Evolutionary conservation across 2,797 vertebrate genomes (phyloP).

Genomic region (Sebastes taczanowskii): DNA sequence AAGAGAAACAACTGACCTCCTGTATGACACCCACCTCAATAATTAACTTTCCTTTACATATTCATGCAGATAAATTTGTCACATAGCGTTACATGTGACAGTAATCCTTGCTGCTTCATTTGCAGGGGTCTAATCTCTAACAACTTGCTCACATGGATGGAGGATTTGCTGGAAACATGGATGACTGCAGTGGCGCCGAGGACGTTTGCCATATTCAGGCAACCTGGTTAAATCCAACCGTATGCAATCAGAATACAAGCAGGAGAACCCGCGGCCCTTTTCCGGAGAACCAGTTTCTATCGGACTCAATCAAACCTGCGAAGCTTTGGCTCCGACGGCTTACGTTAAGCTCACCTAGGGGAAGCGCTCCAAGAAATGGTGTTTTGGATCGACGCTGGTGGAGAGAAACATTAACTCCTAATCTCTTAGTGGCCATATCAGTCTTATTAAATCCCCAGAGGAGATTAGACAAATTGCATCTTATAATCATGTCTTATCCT

Average conservation of each 20-base stretch:
- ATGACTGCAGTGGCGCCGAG: conserved; percentile 27
- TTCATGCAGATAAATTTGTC: conserved; percentile 56
- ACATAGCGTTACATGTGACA: conserved; percentile 59
- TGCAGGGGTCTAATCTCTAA: conserved; percentile 68
- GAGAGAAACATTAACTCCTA: conserved; percentile 65
- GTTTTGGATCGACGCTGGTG: conserved; percentile 47
- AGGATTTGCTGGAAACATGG: conserved; percentile 65
- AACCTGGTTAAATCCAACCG: conserved; percentile 58
- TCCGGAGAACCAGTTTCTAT: conserved; percentile 36
- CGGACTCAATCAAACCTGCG: conserved; percentile 53
- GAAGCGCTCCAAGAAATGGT: conserved; percentile 65
- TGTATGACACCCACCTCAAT: conserved; percentile 57
- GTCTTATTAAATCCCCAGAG: conserved; percentile 69
- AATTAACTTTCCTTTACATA: conserved; percentile 60
- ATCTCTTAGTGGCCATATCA: conserved; percentile 73
- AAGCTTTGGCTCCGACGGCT: conserved; percentile 52
- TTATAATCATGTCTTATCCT: conserved; percentile 65
- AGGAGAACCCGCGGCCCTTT: conserved; percentile 47
- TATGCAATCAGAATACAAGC: conserved; percentile 42
- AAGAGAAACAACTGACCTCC: conserved; percentile 51
- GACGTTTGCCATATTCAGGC: conserved; percentile 35
- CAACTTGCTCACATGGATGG: conserved; percentile 58
- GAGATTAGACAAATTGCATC: conserved; percentile 77
- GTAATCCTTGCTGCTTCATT: conserved; percentile 69
- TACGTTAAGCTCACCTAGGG: conserved; percentile 71